Base-by-base conservation (phyloP, 2,888 invertebrate genomes). In the Habroteleia sp. region DNA sequence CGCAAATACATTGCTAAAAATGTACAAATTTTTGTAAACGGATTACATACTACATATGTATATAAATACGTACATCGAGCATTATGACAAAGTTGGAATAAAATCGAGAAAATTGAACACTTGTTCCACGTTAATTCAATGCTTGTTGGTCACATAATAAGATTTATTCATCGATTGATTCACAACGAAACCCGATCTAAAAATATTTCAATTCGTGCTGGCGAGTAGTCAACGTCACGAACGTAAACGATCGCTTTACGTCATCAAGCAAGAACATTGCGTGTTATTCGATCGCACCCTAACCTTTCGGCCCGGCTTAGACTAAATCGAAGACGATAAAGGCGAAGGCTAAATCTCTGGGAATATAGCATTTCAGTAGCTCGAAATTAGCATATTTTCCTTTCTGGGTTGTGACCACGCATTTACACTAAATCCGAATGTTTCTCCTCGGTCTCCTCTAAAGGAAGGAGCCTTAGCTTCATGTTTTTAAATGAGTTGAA, bases 161-260 rank as follows among this genome's bases (percentile, higher is more conserved):
- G n/a, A n/a, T n/a, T n/a, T n/a, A n/a, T n/a, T n/a, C n/a, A n/a
- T n/a, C n/a, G n/a, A n/a, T n/a, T n/a, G n/a, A n/a, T n/a, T n/a
- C n/a, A n/a, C n/a, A n/a, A n/a, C n/a, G n/a, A n/a, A n/a, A n/a
- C n/a, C n/a, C n/a, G n/a, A 13, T 20, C 35, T 60, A 50, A 74
- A 76, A 79, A 76, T 77, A 79, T 80, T 79, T 41, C 76, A 78
- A 78, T 80, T 77, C 74, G 27, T 31, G 42, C 77, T 78, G 63
- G 78, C 79, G 74, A 79, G 62, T 20, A 8, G 62, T 10, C 66
- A 27, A 63, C 78, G 77, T 2, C 41, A 41, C 41, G 41, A 41
- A 41, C 77, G 62, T 73, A 74, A 80, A 37, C 76, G 74, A 80
- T 81, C 82, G 77, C 60, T 79, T 77, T 74, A 66, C 71, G 77